Evolutionary conservation across 64 coral and sea anemone species (phyloP).

Genomic region (Porites lutea): DNA sequence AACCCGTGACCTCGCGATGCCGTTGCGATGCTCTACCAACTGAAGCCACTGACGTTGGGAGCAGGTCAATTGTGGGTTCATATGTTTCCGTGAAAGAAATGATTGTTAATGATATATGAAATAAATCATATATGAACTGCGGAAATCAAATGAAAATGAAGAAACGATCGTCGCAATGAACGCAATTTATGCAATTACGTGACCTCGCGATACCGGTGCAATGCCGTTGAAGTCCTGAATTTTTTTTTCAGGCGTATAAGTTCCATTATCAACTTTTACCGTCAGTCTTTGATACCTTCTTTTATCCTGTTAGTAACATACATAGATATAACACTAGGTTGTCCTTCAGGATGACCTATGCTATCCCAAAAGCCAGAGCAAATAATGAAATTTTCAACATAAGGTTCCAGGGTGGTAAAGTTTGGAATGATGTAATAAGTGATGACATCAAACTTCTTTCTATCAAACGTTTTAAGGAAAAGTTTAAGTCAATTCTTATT

Average conservation of each 20-base stretch:
- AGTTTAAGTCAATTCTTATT: neutral
- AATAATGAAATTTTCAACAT: conserved; percentile 59
- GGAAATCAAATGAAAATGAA: too few relatives aligned
- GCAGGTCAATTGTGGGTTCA: too few relatives aligned
- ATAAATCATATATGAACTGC: too few relatives aligned
- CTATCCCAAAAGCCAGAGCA: conserved; percentile 11
- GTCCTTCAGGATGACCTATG: conserved; percentile 25
- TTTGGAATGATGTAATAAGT: conserved; percentile 51
- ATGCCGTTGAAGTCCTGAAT: too few relatives aligned
- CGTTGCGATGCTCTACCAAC: too few relatives aligned
- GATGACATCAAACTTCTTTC: conserved; percentile 25
- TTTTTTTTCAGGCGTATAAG: neutral
- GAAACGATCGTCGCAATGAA: too few relatives aligned
- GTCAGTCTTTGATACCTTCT: conserved; percentile 32
- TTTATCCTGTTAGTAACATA: conserved; percentile 5
- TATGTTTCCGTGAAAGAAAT: too few relatives aligned
- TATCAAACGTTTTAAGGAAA: neutral
- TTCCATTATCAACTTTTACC: conserved; percentile 16
- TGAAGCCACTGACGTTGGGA: too few relatives aligned
- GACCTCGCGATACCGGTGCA: too few relatives aligned
- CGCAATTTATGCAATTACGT: too few relatives aligned
- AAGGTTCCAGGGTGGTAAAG: conserved; percentile 34
- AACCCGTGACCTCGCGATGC: too few relatives aligned
- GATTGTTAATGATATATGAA: too few relatives aligned
- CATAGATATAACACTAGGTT: conserved; percentile 55